A percentile compares a stretch with the other conserved stretches of the same genome.
Evolutionary conservation across 2,888 invertebrate species (phyloP).

Genomic region (Neria commutata): DNA sequence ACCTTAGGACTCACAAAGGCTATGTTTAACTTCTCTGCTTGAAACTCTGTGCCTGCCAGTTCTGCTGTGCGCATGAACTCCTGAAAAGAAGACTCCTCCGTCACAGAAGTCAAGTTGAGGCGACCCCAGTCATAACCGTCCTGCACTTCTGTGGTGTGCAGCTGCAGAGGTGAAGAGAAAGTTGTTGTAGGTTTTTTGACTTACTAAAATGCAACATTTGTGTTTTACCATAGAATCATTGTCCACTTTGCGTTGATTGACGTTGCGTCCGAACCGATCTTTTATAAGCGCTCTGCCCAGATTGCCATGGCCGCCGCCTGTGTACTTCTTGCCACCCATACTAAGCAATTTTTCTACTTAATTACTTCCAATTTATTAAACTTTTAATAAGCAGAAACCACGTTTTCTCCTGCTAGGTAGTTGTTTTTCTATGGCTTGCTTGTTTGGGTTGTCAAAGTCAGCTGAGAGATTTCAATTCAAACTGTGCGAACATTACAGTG

Average conservation of each 20-base stretch:
- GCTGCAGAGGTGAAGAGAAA: slow-evolving; percentile 37
- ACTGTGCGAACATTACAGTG: no score
- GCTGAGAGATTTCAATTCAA: no score
- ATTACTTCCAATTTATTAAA: no score
- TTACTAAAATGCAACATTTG: background rate
- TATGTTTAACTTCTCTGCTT: slow-evolving; percentile 87
- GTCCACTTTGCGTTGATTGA: slow-evolving; percentile 67
- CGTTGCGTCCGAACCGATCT: slow-evolving; percentile 73
- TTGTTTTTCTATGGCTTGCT: no score
- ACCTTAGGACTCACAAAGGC: slow-evolving; percentile 72
- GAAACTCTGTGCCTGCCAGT: slow-evolving; percentile 92
- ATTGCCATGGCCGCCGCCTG: slow-evolving; percentile 44
- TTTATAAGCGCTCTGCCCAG: slow-evolving; percentile 77
- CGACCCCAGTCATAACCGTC: slow-evolving; percentile 93
- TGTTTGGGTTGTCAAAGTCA: no score
- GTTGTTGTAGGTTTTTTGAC: background rate
- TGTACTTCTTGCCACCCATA: no score
- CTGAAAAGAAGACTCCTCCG: slow-evolving; percentile 94
- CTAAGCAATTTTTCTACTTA: no score
- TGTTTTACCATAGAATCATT: slow-evolving; percentile 73
- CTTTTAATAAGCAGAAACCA: no score
- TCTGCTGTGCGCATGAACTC: slow-evolving; percentile 96
- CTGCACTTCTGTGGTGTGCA: slow-evolving; percentile 85
- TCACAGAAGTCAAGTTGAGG: slow-evolving; percentile 88
- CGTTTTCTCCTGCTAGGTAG: no score